Evolutionary conservation across 2,797 vertebrate species (phyloP).

Genomic region (Peromyscus aztecus): DNA sequence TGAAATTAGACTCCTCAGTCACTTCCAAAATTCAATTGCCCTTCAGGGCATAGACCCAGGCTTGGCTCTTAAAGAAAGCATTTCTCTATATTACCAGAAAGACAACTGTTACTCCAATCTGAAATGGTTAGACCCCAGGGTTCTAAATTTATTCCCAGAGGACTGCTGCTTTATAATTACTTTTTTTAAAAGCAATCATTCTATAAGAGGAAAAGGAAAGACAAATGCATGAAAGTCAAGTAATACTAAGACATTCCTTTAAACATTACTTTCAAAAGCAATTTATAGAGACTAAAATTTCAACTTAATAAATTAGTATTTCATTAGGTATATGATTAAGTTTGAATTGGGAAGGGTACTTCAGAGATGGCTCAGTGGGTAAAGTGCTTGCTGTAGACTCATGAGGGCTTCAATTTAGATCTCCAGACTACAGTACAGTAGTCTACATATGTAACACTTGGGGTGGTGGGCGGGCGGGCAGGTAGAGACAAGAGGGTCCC

Average conservation of each 20-base stretch:
- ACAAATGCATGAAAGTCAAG: not conserved
- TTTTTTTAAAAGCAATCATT: slow-evolving; percentile 33
- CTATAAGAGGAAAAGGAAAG: slow-evolving; percentile 1
- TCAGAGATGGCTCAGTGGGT: not conserved
- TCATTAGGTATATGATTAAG: not conserved
- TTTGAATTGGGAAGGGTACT: not conserved
- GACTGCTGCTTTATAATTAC: not conserved
- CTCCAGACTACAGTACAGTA: not conserved
- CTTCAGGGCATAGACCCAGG: not conserved
- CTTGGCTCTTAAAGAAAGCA: slow-evolving; percentile 34
- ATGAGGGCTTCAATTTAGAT: not conserved
- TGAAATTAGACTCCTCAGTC: not conserved
- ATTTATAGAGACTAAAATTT: not conserved
- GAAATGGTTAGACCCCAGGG: not conserved
- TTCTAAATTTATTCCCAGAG: not conserved
- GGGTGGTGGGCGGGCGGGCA: too few species aligned
- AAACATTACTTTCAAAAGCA: not conserved
- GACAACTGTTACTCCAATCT: not conserved
- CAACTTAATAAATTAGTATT: not conserved
- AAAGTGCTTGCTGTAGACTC: not conserved
- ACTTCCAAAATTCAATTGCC: slow-evolving; percentile 37
- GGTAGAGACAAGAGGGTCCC: not conserved
- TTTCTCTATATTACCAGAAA: slow-evolving; percentile 34
- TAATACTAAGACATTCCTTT: not conserved
- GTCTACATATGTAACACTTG: too few species aligned